Evolutionary conservation across 2,797 vertebrate species (phyloP).

Genomic region (Macropodus opercularis): DNA sequence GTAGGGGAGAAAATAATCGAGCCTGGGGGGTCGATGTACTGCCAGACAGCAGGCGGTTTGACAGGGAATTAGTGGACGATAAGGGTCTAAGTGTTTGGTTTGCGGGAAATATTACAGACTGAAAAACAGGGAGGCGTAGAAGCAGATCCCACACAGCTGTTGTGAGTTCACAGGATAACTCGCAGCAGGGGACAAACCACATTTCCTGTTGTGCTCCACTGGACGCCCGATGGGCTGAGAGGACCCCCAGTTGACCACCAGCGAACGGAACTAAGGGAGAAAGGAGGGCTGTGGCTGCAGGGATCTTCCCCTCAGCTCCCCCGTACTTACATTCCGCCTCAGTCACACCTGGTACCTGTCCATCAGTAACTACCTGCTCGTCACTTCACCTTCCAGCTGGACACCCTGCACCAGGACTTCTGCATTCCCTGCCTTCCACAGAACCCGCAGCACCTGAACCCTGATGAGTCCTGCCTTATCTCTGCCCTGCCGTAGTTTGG

Average conservation of each 20-base stretch:
- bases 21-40: constrained; percentile 6
- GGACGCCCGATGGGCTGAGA: constrained; percentile 33
- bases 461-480: too few species aligned
- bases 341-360: too few species aligned
- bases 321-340: too few species aligned
- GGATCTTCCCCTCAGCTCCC: too few species aligned
- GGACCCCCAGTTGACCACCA: constrained; percentile 22
- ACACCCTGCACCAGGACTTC: constrained; percentile 12
- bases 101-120: constrained; percentile 8
- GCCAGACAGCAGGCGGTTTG: constrained; percentile 1
- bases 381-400: too few species aligned
- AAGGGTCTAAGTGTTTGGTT: constrained; percentile 39
- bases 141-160: constrained; percentile 65
- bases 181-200: constrained; percentile 54
- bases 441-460: constrained; percentile 16
- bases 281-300: not conserved
- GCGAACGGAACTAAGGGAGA: constrained; percentile 8
- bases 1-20: constrained; percentile 29
- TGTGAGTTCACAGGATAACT: constrained; percentile 63
- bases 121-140: not conserved
- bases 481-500: too few species aligned
- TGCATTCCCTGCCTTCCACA: too few species aligned
- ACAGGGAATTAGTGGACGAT: constrained; percentile 21
- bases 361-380: too few species aligned
- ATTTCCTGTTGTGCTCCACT: constrained; percentile 56